Percentiles rank a stretch among this genome's conserved stretches.
phyloP scores from a whole-genome alignment of 2,888 invertebrate species.

The Cosmia trapezina region DNA sequence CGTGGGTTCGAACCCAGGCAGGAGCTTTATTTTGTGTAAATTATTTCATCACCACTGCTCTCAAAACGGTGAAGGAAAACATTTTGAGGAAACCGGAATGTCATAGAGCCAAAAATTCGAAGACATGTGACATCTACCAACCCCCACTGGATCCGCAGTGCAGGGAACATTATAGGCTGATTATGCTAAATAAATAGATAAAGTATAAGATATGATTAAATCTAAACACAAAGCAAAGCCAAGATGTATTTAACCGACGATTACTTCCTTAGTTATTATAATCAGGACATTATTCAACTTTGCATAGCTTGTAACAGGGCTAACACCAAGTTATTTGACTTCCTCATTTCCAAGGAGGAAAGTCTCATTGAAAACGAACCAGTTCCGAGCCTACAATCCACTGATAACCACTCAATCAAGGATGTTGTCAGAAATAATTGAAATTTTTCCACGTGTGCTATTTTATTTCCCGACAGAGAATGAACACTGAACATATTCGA shows the following conservation, averaged over 20 bases:
- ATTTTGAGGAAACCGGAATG: no score
- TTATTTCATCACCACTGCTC: no score
- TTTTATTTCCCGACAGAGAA: conserved; percentile 69
- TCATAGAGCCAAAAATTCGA: no score
- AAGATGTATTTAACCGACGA: conserved; percentile 40
- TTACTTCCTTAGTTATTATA: conserved; percentile 48
- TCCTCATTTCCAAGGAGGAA: conserved; percentile 55
- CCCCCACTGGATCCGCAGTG: no score
- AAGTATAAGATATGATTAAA: conserved; percentile 6
- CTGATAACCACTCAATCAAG: conserved; percentile 50
- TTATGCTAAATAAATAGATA: no score
- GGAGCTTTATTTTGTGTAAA: no score
- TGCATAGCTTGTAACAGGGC: conserved; percentile 29
- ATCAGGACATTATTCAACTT: conserved; percentile 51
- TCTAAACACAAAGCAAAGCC: conserved; percentile 33
- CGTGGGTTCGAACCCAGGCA: no score
- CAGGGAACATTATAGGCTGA: no score
- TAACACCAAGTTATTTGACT: conserved; percentile 45
- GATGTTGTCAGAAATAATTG: conserved; percentile 50
- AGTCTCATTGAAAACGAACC: conserved; percentile 43
- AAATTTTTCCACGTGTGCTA: conserved; percentile 63
- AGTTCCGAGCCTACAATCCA: conserved; percentile 41
- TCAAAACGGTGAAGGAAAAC: no score
- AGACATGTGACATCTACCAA: no score
- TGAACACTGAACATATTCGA: conserved; percentile 72